Conservation (phyloP, 2,888 invertebrate genomes). For the Pachydiplax longipennis region DNA sequence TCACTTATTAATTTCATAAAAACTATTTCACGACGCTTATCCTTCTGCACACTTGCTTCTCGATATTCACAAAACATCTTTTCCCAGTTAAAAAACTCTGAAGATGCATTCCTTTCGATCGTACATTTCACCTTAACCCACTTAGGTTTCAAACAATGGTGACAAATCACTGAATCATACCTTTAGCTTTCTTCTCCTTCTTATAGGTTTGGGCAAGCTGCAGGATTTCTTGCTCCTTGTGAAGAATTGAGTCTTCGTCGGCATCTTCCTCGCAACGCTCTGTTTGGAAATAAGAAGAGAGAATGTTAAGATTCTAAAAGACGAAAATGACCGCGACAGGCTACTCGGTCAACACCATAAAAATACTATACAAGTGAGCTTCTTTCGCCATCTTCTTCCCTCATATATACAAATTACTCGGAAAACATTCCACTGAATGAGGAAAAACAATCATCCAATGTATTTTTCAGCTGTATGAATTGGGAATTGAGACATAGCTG, state of each 20-base stretch:
- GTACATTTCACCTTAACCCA: too few relatives aligned
- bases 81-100: too few relatives aligned
- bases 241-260: slow-evolving; percentile 89
- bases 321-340: too few relatives aligned
- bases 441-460: background rate
- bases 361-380: too few relatives aligned
- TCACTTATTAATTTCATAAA: too few relatives aligned
- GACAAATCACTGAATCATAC: slow-evolving; percentile 53
- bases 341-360: too few relatives aligned
- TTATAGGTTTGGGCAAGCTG: slow-evolving; percentile 92
- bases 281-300: background rate
- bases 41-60: too few relatives aligned
- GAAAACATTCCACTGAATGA: background rate
- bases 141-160: too few relatives aligned
- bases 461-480: background rate
- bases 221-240: slow-evolving; percentile 92
- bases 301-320: background rate
- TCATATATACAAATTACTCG: background rate
- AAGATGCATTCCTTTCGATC: too few relatives aligned
- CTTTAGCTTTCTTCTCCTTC: slow-evolving; percentile 90
- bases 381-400: too few relatives aligned
- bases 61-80: too few relatives aligned
- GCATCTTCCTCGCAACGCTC: slow-evolving; percentile 65
- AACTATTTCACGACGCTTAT: too few relatives aligned
- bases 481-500: background rate